phyloP scores from a whole-genome alignment of 2,113 vertebrate species.

The Chamaetylas fuelleborni region DNA sequence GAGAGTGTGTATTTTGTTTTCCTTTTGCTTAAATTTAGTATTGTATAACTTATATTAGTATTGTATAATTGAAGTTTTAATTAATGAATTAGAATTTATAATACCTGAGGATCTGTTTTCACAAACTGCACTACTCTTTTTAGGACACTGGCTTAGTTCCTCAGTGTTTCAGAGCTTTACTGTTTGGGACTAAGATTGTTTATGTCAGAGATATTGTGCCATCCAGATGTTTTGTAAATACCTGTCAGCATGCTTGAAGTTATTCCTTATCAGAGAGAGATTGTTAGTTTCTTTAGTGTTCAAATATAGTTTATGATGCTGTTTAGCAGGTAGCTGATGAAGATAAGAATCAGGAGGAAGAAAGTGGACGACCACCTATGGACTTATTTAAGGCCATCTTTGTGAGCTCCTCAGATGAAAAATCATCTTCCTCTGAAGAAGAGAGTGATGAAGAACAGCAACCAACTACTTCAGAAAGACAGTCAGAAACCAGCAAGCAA shows the following conservation, averaged over 20 bases:
- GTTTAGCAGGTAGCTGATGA: slow-evolving; percentile 27
- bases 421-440: slow-evolving; percentile 87
- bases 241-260: not conserved
- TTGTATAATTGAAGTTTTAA: not conserved
- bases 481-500: not conserved
- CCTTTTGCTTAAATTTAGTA: not conserved
- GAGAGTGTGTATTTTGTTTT: not conserved
- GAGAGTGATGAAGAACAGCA: slow-evolving; percentile 74
- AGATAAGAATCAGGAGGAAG: slow-evolving; percentile 72
- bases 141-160: not conserved
- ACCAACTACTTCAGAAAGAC: not conserved
- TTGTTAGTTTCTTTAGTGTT: not conserved
- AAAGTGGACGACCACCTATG: slow-evolving; percentile 85
- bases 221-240: not conserved
- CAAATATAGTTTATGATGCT: not conserved
- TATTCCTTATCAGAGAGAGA: not conserved
- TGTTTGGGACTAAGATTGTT: not conserved
- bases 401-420: slow-evolving; percentile 88
- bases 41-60: not conserved
- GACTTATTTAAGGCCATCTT: slow-evolving; percentile 97
- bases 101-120: not conserved
- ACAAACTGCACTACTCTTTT: not conserved
- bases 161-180: not conserved
- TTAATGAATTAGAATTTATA: not conserved
- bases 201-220: not conserved